phyloP scores from a whole-genome alignment of 2,113 vertebrate genomes.

The Nycticryphes semicollaris region DNA sequence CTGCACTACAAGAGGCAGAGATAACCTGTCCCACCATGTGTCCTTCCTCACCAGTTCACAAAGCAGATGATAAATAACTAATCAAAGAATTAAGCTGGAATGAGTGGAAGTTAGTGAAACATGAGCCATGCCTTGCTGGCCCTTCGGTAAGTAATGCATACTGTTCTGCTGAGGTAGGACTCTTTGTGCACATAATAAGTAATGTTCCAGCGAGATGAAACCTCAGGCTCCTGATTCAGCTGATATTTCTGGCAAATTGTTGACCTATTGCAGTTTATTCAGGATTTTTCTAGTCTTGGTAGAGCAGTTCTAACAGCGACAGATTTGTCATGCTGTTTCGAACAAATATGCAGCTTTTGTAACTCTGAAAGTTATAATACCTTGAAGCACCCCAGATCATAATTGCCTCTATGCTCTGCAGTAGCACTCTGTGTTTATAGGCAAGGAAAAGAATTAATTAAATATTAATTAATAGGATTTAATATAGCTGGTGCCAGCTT shows the following conservation, averaged over 20 bases:
- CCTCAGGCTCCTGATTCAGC: conserved; percentile 52
- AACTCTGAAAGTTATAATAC: neutral
- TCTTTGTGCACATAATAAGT: conserved; percentile 11
- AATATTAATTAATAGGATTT: conserved; percentile 37
- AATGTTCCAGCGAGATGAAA: conserved; percentile 27
- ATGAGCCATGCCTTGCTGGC: neutral
- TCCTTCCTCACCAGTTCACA: neutral
- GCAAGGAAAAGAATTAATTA: conserved; percentile 18
- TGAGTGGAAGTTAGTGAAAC: neutral
- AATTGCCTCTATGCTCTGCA: neutral
- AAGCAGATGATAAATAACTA: neutral
- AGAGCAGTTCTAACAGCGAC: neutral
- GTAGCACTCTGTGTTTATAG: neutral
- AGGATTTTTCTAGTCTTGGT: conserved; percentile 38
- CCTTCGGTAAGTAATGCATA: neutral
- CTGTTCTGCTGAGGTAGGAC: conserved; percentile 37
- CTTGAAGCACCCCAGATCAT: neutral
- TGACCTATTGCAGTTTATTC: conserved; percentile 45
- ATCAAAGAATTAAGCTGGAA: neutral
- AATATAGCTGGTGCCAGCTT: neutral
- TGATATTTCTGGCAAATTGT: conserved; percentile 63
- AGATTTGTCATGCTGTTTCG: conserved; percentile 40
- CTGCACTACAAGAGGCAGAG: neutral
- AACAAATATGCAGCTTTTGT: conserved; percentile 14
- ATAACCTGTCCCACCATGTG: neutral